These are phyloP conservation scores for Parapristionchus giblindavisi DNA, from an alignment of 2,888 invertebrate species.

Conservation along the genomic window DNA sequence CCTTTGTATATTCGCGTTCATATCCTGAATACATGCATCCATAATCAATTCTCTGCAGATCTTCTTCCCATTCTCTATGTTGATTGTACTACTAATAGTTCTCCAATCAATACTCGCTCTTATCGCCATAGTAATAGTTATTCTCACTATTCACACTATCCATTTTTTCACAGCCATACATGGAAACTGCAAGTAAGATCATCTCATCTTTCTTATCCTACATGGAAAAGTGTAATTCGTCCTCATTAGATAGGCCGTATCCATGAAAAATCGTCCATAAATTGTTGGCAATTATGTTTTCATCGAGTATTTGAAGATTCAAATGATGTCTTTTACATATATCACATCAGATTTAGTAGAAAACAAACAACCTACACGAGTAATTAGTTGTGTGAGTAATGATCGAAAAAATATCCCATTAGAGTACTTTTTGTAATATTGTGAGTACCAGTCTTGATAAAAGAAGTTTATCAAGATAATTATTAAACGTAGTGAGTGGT, in stretches of 20 bases:
- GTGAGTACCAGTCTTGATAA: too few species aligned
- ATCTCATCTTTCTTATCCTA: neutral
- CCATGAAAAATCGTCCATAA: neutral
- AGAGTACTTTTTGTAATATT: too few species aligned
- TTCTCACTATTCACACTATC: neutral
- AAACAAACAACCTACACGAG: too few species aligned
- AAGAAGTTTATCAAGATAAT: too few species aligned
- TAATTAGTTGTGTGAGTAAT: too few species aligned
- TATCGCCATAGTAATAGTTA: neutral
- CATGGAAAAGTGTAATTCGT: too few species aligned
- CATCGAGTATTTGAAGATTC: too few species aligned
- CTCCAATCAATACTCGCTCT: constrained; percentile 13
- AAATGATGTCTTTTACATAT: too few species aligned
- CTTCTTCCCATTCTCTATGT: neutral
- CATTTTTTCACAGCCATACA: constrained; percentile 7
- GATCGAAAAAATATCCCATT: too few species aligned
- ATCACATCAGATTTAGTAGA: too few species aligned
- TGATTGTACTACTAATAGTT: neutral
- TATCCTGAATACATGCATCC: neutral
- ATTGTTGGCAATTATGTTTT: neutral
- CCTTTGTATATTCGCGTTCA: too few species aligned
- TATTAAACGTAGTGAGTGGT: too few species aligned
- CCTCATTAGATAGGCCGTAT: neutral
- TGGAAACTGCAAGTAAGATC: constrained; percentile 30
- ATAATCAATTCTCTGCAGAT: neutral